Evolutionary conservation across 2,797 vertebrate genomes (phyloP), one percentile per base, ranked within the genome.

Genomic region (Gila robusta): DNA sequence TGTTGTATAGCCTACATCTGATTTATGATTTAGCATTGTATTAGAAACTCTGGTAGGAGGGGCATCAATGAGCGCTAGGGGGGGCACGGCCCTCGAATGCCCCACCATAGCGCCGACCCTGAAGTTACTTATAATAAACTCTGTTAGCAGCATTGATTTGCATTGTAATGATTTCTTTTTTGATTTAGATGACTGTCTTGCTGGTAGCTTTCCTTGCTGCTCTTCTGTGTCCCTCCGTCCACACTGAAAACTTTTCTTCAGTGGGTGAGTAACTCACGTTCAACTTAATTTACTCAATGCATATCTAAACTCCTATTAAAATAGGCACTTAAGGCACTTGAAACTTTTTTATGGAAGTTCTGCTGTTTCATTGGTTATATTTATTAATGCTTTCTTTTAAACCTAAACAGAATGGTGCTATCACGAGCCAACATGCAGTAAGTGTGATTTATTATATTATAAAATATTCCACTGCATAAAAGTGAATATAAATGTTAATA

Each of bases 361-460:
- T 47, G 12, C 11, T 14, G 44, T 14, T 47, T 23, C 5, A 37
- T 37, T 37, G 21, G 17, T n/a, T 47, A 2, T 47, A 17, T 47
- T 52, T 49, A 8, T 47, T 74, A 74, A 74, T 77, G 41, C 10
- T 67, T 23, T 83, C 0, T 26, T 62, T 52, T 67, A 21, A 4
- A 9, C 41, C 23, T 21, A 23, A 76, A 76, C 83, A 90, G 89
- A 4, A 2, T 90, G 81, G 77, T 90, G 89, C 39, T 90, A 90
- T 52, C 6, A 87, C 70, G 10, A 81, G n/a, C 64, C 83, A 28
- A 5, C 39, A n/a, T 90, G 89, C 81, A 74, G 89, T 90, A 84
- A 87, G 89, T 90, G 35, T 79, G 12, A 16, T 35, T 62, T 47
- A 47, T 47, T 28, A 21, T 26, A 71, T 47, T 21, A 32, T 32